A percentile compares a stretch with the other conserved stretches of the same genome.
Evolutionary conservation across 2,113 vertebrate genomes (phyloP).

Genomic region (Cyphomyrus plagiostoma): DNA sequence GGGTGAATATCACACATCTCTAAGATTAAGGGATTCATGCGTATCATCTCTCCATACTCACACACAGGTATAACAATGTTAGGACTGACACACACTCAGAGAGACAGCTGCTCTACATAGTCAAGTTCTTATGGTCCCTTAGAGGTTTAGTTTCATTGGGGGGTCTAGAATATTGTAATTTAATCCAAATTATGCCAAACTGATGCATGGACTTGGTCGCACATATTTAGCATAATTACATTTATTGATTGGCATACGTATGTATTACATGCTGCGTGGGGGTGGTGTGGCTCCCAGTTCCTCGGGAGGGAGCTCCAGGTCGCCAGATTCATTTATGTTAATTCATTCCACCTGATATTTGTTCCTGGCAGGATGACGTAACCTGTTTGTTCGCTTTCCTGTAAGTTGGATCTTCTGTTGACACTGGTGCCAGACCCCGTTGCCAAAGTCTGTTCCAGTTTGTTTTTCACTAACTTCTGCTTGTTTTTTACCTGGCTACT

Average conservation of each 20-base stretch:
- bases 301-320: background rate
- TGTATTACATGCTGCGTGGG: background rate
- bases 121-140: constrained; percentile 28
- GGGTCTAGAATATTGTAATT: background rate
- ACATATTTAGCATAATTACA: background rate
- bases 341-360: background rate
- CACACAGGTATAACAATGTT: constrained; percentile 62
- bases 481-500: background rate
- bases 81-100: constrained; percentile 63
- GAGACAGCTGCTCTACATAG: constrained; percentile 67
- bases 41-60: constrained; percentile 59
- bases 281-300: background rate
- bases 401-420: background rate
- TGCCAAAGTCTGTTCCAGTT: background rate
- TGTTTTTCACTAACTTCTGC: background rate
- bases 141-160: background rate
- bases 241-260: background rate
- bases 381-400: background rate
- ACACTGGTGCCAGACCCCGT: background rate
- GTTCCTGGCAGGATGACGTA: background rate
- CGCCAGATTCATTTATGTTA: background rate
- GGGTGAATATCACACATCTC: constrained; percentile 65
- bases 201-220: background rate
- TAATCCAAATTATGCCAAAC: background rate
- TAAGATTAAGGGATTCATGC: constrained; percentile 65